Conservation (phyloP, 2,113 vertebrate species). For the cattle (Bos taurus) region ARS-UCD2.0 NC_037344.1:20397501-20398000, state of each 20-base stretch:
- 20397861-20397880: not conserved
- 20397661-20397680: not conserved
- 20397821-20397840: not conserved
- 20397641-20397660: not conserved
- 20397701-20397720: not conserved
- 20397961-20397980: not conserved
- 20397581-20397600: not conserved
- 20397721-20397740: not conserved
- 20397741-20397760: not conserved
- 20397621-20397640: not conserved
- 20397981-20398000: not conserved
- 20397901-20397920: not conserved
- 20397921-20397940: not conserved
- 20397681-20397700: not conserved
- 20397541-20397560: not conserved
- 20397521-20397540: not conserved
- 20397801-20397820: not conserved
- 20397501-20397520: not conserved
- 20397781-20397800: not conserved
- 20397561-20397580: not conserved
- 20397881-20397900: accelerated
- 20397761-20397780: not conserved
- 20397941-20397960: not conserved
- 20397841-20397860: not conserved
- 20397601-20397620: not conserved